Evolutionary conservation across 2,113 vertebrate species (phyloP), one percentile per base, ranked within the genome.

Genomic region (Melanotaenia duboulayi): DNA sequence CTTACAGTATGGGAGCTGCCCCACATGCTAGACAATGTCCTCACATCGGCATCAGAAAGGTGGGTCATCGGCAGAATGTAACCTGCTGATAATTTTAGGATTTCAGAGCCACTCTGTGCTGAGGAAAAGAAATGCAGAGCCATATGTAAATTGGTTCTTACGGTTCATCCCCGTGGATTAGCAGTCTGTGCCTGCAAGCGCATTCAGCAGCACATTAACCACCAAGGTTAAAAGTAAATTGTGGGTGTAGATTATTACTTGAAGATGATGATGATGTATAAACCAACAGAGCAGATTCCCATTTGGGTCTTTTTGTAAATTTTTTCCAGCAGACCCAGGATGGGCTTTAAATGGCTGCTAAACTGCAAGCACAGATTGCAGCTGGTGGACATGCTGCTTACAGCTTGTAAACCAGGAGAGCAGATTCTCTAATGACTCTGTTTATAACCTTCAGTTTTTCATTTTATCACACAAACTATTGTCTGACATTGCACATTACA

Each of bases 1-100:
- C 78, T 81, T 78, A 55, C 65, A 6, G 32, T 68, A 12, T 74
- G 78, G 42, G 70, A 39, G 78, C 82, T 74, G 63, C 24, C 3
- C 28, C 82, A 75, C 60, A 49, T 3, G 11, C 58, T 76, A 69
- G 65, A 71, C 67, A 25, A 37, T 39, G 39, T 77, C 73, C 42
- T 74, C 65, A 32, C 71, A 73, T 24, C 69, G 71, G 67, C n/a
- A 60, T 49, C 11, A 23, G 20, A 44, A 39, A 24, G 49, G 44
- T 51, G 59, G 24, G n/a, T 49, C 11, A 40, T 37, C 12, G 51
- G 32, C 52, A 11, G 2, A 62, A 42, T 24, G 40, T 32, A 37
- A 14, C 61, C 28, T 13, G 57, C 60, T 28, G 5, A 12, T 48
- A 0, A 14, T 65, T 78, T 78, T 42, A 42, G 14, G 13, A 42